Percentiles rank a stretch among this genome's conserved stretches.
Conservation (phyloP, 2,888 invertebrate species). For the Plagodis dolabraria region DNA sequence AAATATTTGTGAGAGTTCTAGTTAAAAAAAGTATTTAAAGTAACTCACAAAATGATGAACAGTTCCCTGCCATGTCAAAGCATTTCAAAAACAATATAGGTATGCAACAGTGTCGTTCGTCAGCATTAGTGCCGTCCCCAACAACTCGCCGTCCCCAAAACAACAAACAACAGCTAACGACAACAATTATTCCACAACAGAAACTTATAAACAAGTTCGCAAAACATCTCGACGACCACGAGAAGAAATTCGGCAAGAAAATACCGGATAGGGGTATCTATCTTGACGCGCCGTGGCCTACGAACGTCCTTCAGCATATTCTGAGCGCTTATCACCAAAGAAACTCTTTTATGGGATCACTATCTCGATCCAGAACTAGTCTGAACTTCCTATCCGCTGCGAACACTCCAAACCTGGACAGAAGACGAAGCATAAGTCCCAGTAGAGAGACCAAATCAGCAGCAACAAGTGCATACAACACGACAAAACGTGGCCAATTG, state of each 20-base stretch:
- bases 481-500: conserved; percentile 61
- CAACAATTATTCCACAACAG: conserved; percentile 58
- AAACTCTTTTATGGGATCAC: conserved; percentile 79
- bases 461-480: conserved; percentile 54
- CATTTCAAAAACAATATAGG: conserved; percentile 25
- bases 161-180: conserved; percentile 10
- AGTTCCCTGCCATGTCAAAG: conserved; percentile 14
- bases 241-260: conserved; percentile 70
- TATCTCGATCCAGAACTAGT: conserved; percentile 84
- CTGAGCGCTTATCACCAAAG: conserved; percentile 69
- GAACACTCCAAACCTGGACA: conserved; percentile 63
- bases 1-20: no score
- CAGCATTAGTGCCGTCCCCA: conserved; percentile 15
- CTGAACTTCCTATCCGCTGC: conserved; percentile 69
- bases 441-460: conserved; percentile 59
- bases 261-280: conserved; percentile 64
- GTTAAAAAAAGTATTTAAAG: no score
- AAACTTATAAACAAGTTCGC: conserved; percentile 64
- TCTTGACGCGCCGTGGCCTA: conserved; percentile 73
- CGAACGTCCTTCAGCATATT: conserved; percentile 74
- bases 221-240: conserved; percentile 76
- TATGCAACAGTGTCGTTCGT: conserved; percentile 9
- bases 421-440: conserved; percentile 69
- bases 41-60: no score
- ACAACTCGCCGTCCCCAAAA: conserved; percentile 10